Base-by-base conservation (phyloP, 2,888 invertebrate species). In the Rotaria socialis region DNA sequence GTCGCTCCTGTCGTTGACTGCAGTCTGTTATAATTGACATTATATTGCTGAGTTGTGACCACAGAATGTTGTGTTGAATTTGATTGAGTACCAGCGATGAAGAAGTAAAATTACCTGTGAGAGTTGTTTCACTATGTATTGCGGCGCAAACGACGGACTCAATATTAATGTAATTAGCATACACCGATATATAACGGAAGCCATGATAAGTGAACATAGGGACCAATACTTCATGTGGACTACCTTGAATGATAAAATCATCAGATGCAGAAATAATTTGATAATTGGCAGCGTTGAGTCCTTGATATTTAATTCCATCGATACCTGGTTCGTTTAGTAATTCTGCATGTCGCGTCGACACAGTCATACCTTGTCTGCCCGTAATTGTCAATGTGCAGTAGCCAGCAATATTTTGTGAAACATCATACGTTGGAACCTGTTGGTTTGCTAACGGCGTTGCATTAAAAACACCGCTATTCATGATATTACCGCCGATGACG, bases 181-280 rank as follows among this genome's bases (percentile, higher is more conserved):
- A 80, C 47, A 80, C 14, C 4, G 80, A 80, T 4, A 80, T 80
- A 8, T 80, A 80, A 47, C 80, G 80, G 35, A 80, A 80, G 24
- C 80, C 80, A 14, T 80, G 80, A 47, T 80, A 80, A 24, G 80
- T 80, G 35, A 80, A 80, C 0, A 47, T 4, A 11, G 80, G 80
- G 43, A 4, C 43, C 24, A 80, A 14, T 47, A 80, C 24, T 80
- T 80, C 80, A 47, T 80, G 80, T 24, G 80, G 80, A 47, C 1
- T 80, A n/a, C 80, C 80, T 43, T 47, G 80, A 43, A 80, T 80
- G 43, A 80, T 80, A 47, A 80, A 80, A 80, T 80, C 80, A 80
- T 80, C 80, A 4, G 80, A 80, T 2, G 80, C 80, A 10, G 80
- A 47, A 47, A 80, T 80, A 8, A 80, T 80, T 80, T 80, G 80